Evolutionary conservation across 2,888 invertebrate species (phyloP), one percentile per base, ranked within the genome.

Genomic region (Trichopria drosophilae): DNA sequence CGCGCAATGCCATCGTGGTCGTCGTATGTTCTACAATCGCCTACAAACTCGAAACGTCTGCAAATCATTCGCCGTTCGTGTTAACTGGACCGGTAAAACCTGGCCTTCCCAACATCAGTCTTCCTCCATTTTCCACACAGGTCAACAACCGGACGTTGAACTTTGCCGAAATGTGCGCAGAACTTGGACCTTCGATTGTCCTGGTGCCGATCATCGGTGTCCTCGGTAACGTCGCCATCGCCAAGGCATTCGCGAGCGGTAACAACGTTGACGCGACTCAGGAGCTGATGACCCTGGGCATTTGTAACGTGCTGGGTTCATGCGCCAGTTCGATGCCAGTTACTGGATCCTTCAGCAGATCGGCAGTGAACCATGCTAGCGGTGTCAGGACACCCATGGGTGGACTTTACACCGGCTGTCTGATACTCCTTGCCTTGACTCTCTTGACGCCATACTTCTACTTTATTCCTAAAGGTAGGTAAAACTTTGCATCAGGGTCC

Each of bases 331-430:
- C 94, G 0, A 93, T 94, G 84, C 94, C 95, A 0, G 88, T 94
- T 10, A 89, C 91, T 3, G 94, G 91, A 4, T 91, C 91, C 0
- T 93, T 93, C 75, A 90, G 91, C 1, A 81, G 92, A 47, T 90
- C 93, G 54, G 95, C 95, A 16, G 93, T 96, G 1, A 95, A 95
- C 78, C 91, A 94, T 66, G 93, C 93, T n/a, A 93, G 93, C 68
- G 94, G 94, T 0, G 94, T 94, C 0, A 84, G 86, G 57, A 94
- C 94, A 0, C 92, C 93, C 10, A 82, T 92, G 57, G 91, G 93
- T 23, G 93, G 93, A 48, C 72, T 92, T 45, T 88, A 87, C 62
- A 93, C 93, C 45, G 89, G 93, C 62, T 76, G 85, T 13, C 77
- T 94, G 62, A 92, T 95, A 9, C 72, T 95, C 3, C 69, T 94